Base-by-base conservation (phyloP, 2,888 invertebrate genomes). In the Drosophila birchii region DNA sequence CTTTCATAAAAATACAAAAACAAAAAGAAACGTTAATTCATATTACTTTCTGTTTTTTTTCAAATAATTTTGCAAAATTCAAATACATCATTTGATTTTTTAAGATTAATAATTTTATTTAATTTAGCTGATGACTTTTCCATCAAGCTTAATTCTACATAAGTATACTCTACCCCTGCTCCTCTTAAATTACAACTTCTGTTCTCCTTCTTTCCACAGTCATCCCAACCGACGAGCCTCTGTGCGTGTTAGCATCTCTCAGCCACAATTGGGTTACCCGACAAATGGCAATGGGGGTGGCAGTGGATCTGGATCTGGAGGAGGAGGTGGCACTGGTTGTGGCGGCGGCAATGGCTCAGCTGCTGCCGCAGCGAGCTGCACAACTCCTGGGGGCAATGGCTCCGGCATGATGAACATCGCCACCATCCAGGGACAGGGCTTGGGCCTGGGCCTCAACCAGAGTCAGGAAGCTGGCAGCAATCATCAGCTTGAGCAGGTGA, bases 201-300 rank as follows among this genome's bases (percentile, higher is more conserved):
- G 8, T 29, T 26, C 47, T 38, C 16, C 51, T 39, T 23, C 34
- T 34, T 49, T 26, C 49, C 7, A 49, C 80, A 91, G 91, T 68
- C 90, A 90, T 79, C 86, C 88, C 49, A 92, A 92, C 78, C 89
- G 91, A 67, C 84, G 90, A 41, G 86, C 90, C 63, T 86, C 90
- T 63, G 91, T 91, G 63, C 90, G 91, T 66, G 78, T 81, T 36
- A 91, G 90, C 72, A 76, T 88, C 60, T 90, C 92, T 20, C 92
- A 92, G 72, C 91, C 92, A 34, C 91, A 92, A 81, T 80, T 92
- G 76, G 84, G 90, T 85, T 95, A 94, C 90, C 41, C 85, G 20
- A 94, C 94, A 91, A 94, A 95, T 88, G 94, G 95, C 75, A 93
- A 93, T 53, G 81, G 70, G 44, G 63, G 18, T 20, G 66, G 54